Base-by-base conservation (phyloP, 1,140 invertebrate species). In the Homalodisca vitripennis region DNA sequence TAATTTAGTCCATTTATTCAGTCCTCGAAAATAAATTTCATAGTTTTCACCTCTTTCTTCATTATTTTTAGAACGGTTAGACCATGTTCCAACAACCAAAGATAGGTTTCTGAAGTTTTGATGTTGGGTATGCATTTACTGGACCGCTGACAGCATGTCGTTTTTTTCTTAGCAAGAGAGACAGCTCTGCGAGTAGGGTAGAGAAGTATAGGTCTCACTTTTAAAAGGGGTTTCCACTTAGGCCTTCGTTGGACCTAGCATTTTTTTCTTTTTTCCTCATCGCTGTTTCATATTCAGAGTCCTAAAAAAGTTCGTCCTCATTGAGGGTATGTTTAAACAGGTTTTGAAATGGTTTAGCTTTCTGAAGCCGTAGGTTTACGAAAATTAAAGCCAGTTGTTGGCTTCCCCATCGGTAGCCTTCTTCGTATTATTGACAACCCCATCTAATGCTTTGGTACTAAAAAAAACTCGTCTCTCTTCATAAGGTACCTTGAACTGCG, bases 41-140 rank as follows among this genome's bases (percentile, higher is more conserved):
- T 20, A n/a, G n/a, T n/a, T n/a, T n/a, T n/a, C n/a, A n/a, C n/a
- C n/a, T n/a, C n/a, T n/a, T n/a, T n/a, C n/a, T 55, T 55, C 51
- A 26, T 55, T 55, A 20, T 6, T 55, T 6, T 41, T 17, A 10
- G 34, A 6, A 41, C 34, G 51, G 10, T 55, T 10, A 20, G 51
- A 55, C 22, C 51, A 20, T 55, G 51, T 55, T 20, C 10, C 51
- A 55, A 55, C 51, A 20, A 12, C 51, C 3, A 55, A 63, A 32
- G 69, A 27, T 31, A 74, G 67, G 30, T 32, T 55, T 66, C 72
- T 70, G 64, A 73, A 74, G 65, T 69, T 30, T 62, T 73, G 71
- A 51, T 73, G 66, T 29, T 41, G 66, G 29, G 67, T 51, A 65
- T 67, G 71, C 53, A 70, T 73, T 29, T 53, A 71, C 70, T 32